A percentile compares a stretch with the other conserved stretches of the same genome.
phyloP scores from a whole-genome alignment of 2,797 vertebrate genomes.

The Trichosurus vulpecula region DNA sequence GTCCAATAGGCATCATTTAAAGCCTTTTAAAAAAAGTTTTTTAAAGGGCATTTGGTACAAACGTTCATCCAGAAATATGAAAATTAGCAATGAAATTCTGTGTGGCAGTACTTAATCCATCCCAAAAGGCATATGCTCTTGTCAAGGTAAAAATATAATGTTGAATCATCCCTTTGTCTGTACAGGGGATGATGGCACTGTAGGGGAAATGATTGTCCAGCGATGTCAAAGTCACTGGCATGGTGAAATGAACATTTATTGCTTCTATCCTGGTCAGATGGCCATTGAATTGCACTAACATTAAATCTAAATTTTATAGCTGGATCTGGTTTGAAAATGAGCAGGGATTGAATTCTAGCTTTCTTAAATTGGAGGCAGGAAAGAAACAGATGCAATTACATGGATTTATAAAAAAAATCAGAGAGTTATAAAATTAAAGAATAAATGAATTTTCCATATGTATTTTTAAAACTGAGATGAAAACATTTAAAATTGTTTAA shows the following conservation, averaged over 20 bases:
- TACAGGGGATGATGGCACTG: slow-evolving; percentile 74
- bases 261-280: slow-evolving; percentile 60
- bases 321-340: slow-evolving; percentile 59
- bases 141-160: slow-evolving; percentile 75
- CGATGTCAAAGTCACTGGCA: slow-evolving; percentile 77
- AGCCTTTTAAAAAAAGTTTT: slow-evolving; percentile 13
- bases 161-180: slow-evolving; percentile 75
- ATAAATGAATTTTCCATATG: not conserved
- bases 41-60: slow-evolving; percentile 50
- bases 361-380: slow-evolving; percentile 53
- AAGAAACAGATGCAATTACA: slow-evolving; percentile 31
- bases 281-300: slow-evolving; percentile 76
- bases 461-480: slow-evolving; percentile 37
- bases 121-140: slow-evolving; percentile 75
- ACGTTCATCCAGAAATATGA: slow-evolving; percentile 72
- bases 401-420: slow-evolving; percentile 55
- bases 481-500: slow-evolving; percentile 14
- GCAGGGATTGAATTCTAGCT: slow-evolving; percentile 52
- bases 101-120: slow-evolving; percentile 72
- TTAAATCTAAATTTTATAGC: slow-evolving; percentile 78
- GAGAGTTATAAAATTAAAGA: slow-evolving; percentile 61
- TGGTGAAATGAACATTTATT: slow-evolving; percentile 76
- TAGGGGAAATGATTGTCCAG: slow-evolving; percentile 70
- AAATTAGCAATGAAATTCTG: slow-evolving; percentile 66
- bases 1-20: slow-evolving; percentile 25